Evolutionary conservation across 1,140 invertebrate genomes (phyloP), one percentile per base, ranked within the genome.

Genomic region (Megalopta genalis): DNA sequence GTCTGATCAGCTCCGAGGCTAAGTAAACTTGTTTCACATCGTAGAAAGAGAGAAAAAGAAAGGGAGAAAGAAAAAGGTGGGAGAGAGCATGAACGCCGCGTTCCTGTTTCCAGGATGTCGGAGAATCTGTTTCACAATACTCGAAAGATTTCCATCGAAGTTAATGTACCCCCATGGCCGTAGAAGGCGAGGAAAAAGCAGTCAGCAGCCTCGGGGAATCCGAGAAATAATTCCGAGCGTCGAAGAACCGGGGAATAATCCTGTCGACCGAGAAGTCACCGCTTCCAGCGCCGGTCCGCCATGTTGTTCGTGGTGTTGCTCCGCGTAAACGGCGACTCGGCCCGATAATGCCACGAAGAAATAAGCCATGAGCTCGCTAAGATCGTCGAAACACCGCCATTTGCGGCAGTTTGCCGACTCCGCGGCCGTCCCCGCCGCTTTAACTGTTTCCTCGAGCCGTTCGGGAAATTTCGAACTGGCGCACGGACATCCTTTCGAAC

Each of bases 381-480:
- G 75, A 78, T 79, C 77, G 62, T 46, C 81, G 59, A 67, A 57
- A 27, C 65, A 77, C 87, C 87, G 88, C 86, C 86, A 90, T 89
- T 90, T 89, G 89, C 87, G 81, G 86, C 77, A 82, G 79, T 86
- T 88, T 80, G 78, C 83, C 84, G 87, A 90, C 89, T 32, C 32
- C 32, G 32, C 32, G 32, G 32, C 32, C 32, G 32, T 32, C 32
- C 89, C 86, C 73, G 37, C 67, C 80, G 77, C 86, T 90, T 90
- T 90, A 32, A 90, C 83, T 85, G 77, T 87, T 85, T 84, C 84
- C 81, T 74, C 80, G 70, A 37, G 71, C 74, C n/a, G 57, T 46
- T 60, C 27, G 60, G 77, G 70, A 88, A 89, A 88, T 88, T 83
- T 83, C 81, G 37, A 64, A 69, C 77, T 42, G 80, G 42, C 42